Evolutionary conservation across 2,888 invertebrate genomes (phyloP), one percentile per base, ranked within the genome.

Genomic region (Ichneumoninae sp.): DNA sequence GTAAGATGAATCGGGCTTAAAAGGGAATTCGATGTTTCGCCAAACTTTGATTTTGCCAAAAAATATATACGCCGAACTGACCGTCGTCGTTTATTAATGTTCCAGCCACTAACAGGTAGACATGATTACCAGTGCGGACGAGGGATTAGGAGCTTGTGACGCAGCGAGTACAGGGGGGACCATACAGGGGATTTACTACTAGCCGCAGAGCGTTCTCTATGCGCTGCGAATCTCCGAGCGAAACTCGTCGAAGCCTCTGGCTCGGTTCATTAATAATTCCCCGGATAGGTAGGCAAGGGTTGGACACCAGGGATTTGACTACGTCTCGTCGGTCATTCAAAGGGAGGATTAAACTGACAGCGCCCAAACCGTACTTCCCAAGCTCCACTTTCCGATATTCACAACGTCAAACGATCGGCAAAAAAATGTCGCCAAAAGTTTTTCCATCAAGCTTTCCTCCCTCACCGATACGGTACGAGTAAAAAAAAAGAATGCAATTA

Each of bases 121-220:
- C 16, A 30, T 10, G 30, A 6, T 16, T 62, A 13, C 44, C 33
- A 26, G 26, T 10, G 30, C 16, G 16, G 33, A 62, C 62, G 62
- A 33, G 62, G 8, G 62, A 60, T 62, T 62, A 62, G 16, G 16
- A 33, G 62, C 33, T 47, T 7, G 62, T 62, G 62, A 33, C 33
- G 62, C 33, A 62, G 30, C 30, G 62, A 62, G 62, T 7, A 62
- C 33, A 62, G 62, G 62, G 16, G 33, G 62, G 62, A 62, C 62
- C 62, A 62, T 30, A 62, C 62, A 33, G 62, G 33, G 62, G 62
- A 62, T 62, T 62, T 62, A 62, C 62, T 62, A 30, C 62, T 62
- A n/a, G 10, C n/a, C 62, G 4, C 30, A 22, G 33, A 7, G 62
- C 30, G 33, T 33, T 33, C 33, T n/a, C 62, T 16, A 8, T 30